A percentile compares a stretch with the other conserved stretches of the same genome.
phyloP scores from a whole-genome alignment of 2,888 invertebrate genomes.

The Ditylenchus weischeri region DNA sequence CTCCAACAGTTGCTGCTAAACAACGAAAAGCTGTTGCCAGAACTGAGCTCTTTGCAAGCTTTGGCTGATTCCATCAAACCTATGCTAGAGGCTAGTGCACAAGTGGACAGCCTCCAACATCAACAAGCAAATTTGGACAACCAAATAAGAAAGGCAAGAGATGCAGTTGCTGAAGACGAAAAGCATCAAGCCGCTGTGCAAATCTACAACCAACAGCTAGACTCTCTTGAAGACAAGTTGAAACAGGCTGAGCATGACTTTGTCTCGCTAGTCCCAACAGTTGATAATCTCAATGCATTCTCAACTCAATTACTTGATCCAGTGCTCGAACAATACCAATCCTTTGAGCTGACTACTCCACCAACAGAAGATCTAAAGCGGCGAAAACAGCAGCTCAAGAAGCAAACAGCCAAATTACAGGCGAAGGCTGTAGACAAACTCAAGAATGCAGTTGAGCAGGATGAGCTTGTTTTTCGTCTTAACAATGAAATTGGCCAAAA shows the following conservation, averaged over 20 bases:
- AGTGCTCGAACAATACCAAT: not conserved
- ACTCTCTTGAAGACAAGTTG: not conserved
- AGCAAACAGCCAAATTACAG: not conserved
- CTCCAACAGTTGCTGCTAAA: not conserved
- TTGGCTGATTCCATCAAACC: not conserved
- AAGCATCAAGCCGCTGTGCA: not conserved
- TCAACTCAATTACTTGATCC: not conserved
- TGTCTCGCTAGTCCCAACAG: not conserved
- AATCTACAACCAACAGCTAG: not conserved
- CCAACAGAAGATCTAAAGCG: constrained; percentile 1
- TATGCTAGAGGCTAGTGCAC: not conserved
- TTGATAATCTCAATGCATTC: constrained; percentile 2
- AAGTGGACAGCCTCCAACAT: not conserved
- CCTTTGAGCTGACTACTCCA: not conserved
- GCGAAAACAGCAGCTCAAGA: not conserved
- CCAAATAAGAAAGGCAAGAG: not conserved
- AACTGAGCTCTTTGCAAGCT: not conserved
- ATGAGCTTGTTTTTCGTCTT: not conserved
- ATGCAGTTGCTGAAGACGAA: not conserved
- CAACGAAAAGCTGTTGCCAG: not conserved
- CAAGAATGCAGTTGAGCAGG: not conserved
- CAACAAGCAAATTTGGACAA: not conserved
- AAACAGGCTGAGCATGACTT: not conserved
- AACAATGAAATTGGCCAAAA: not conserved
- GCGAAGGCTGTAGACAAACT: not conserved